A percentile compares a stretch with the other conserved stretches of the same genome.
Conservation (phyloP, 2,113 vertebrate genomes). For the Reinhardtius hippoglossoides region DNA sequence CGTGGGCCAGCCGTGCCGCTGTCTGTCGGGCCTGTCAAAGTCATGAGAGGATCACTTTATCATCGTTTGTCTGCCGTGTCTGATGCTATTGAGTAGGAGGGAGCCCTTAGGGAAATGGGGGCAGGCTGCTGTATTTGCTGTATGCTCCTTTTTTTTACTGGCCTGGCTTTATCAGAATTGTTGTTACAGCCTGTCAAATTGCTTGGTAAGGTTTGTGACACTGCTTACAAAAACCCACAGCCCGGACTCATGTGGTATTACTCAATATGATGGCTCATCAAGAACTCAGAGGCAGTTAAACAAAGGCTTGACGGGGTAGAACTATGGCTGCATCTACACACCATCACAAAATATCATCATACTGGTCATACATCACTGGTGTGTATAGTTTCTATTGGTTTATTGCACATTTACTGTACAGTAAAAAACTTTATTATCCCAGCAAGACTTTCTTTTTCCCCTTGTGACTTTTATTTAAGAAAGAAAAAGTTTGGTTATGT, state of each 20-base stretch:
- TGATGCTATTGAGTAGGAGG: slow-evolving; percentile 86
- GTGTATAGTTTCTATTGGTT: background rate
- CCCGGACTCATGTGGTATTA: slow-evolving; percentile 49
- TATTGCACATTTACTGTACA: background rate
- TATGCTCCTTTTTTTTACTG: slow-evolving; percentile 71
- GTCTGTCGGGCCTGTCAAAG: slow-evolving; percentile 89
- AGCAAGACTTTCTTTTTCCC: background rate
- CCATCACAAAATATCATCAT: slow-evolving; percentile 11
- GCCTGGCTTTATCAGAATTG: slow-evolving; percentile 68
- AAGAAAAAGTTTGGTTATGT: background rate
- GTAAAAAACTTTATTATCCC: background rate
- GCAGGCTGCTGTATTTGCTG: slow-evolving; percentile 76
- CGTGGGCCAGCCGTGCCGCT: slow-evolving; percentile 83
- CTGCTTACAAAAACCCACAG: slow-evolving; percentile 16
- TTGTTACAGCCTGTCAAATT: slow-evolving; percentile 62
- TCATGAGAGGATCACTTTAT: slow-evolving; percentile 95
- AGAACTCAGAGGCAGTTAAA: slow-evolving; percentile 10
- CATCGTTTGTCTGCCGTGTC: slow-evolving; percentile 94
- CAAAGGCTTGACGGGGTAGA: background rate
- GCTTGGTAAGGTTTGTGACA: slow-evolving; percentile 58
- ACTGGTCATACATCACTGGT: background rate
- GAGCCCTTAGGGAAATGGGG: slow-evolving; percentile 79
- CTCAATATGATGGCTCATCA: slow-evolving; percentile 62
- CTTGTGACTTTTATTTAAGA: background rate
- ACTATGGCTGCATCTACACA: slow-evolving; percentile 21